Percentiles rank a stretch among this genome's conserved stretches.
Evolutionary conservation across 2,113 vertebrate species (phyloP).

Genomic region (Heterotis niloticus): DNA sequence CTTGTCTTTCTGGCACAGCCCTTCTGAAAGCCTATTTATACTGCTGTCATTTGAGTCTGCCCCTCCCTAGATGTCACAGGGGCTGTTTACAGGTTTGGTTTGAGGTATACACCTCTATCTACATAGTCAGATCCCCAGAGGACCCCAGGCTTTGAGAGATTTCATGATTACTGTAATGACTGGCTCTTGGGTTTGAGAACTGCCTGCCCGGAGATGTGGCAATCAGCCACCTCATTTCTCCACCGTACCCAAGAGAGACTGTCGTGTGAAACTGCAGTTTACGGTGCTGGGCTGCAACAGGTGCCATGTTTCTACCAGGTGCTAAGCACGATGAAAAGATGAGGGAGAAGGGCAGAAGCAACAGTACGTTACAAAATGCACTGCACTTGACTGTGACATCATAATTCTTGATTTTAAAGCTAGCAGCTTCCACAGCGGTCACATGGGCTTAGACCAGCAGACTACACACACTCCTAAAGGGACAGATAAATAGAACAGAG

Average conservation of each 20-base stretch:
- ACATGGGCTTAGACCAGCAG: background rate
- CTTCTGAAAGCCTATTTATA: conserved; percentile 11
- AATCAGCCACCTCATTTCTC: conserved; percentile 1
- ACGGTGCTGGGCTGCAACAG: background rate
- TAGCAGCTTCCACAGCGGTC: background rate
- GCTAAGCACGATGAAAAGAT: conserved; percentile 5
- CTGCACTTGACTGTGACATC: conserved; percentile 8
- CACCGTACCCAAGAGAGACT: background rate
- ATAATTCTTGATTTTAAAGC: conserved; percentile 17
- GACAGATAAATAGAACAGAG: background rate
- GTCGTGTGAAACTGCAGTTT: background rate
- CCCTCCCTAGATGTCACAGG: background rate
- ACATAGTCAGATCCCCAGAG: background rate
- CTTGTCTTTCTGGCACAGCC: background rate
- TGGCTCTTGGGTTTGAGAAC: background rate
- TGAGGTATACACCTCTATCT: background rate
- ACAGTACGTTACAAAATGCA: conserved; percentile 2
- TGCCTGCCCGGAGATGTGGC: background rate
- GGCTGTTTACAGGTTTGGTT: background rate
- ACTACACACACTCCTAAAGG: background rate
- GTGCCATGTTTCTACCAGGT: background rate
- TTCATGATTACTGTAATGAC: conserved; percentile 2
- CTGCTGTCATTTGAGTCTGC: conserved; percentile 16
- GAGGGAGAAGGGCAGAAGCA: background rate
- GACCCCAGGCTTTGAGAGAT: background rate